Conservation (phyloP, 2,797 vertebrate species). For the Poecile montanus region DNA sequence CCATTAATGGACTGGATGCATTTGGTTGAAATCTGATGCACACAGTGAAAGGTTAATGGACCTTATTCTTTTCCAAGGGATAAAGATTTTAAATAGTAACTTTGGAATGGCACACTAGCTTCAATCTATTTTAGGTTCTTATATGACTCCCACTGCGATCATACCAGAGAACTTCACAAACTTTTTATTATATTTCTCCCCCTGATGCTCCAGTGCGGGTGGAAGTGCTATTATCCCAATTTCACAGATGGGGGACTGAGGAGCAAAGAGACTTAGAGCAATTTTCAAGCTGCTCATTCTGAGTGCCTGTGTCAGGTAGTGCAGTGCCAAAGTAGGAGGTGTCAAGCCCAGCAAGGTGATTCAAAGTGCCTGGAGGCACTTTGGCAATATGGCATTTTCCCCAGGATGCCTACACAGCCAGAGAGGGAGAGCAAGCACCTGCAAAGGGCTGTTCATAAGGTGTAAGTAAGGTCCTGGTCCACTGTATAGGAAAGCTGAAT, state of each 20-base stretch:
- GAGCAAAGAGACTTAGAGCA: constrained; percentile 34
- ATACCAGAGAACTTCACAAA: constrained; percentile 49
- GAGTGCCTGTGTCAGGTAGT: constrained; percentile 12
- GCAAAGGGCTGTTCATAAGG: background rate
- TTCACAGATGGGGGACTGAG: constrained; percentile 53
- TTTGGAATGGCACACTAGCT: constrained; percentile 55
- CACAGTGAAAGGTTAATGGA: constrained; percentile 64
- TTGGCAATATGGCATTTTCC: background rate
- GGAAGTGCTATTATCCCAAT: constrained; percentile 57
- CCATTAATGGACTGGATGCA: constrained; percentile 62
- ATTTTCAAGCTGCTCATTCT: constrained; percentile 53
- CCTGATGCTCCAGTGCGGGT: background rate
- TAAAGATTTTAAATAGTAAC: constrained; percentile 64
- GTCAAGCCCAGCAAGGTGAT: background rate
- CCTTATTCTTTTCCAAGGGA: constrained; percentile 59
- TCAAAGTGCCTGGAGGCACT: background rate
- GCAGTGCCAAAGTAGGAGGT: constrained; percentile 1
- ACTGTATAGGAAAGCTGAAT: background rate
- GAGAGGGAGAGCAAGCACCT: background rate
- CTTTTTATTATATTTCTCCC: constrained; percentile 63
- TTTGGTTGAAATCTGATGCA: constrained; percentile 63
- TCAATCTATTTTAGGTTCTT: constrained; percentile 68
- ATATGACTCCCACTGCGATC: constrained; percentile 53
- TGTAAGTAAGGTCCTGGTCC: background rate
- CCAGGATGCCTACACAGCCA: background rate